Conservation (phyloP, 2,888 invertebrate genomes). For the Trypoxylon attenuatum region DNA sequence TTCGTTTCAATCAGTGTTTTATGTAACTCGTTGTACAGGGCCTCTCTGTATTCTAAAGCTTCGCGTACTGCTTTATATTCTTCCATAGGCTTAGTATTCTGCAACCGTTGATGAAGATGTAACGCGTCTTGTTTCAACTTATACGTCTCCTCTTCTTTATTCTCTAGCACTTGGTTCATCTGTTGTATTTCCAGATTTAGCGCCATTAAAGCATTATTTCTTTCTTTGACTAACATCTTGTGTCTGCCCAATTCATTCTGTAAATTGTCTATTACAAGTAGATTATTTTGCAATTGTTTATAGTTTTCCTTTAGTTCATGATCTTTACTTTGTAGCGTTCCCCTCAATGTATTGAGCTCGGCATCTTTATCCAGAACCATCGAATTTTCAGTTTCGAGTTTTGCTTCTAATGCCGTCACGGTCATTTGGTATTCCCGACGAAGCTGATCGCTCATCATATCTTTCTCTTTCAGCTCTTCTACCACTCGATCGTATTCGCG, state of each 20-base stretch:
- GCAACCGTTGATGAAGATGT: conserved; percentile 55
- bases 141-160: conserved; percentile 52
- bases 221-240: conserved; percentile 76
- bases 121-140: conserved; percentile 33
- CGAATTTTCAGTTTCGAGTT: conserved; percentile 52
- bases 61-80: conserved; percentile 77
- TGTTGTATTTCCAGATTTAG: conserved; percentile 53
- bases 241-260: conserved; percentile 75
- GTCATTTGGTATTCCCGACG: conserved; percentile 75
- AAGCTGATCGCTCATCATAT: conserved; percentile 54
- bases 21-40: conserved; percentile 61
- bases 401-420: conserved; percentile 72
- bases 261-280: conserved; percentile 65
- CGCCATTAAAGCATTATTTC: conserved; percentile 75
- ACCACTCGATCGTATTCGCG: conserved; percentile 73
- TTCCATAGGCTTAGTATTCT: conserved; percentile 78
- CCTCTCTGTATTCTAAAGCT: conserved; percentile 77
- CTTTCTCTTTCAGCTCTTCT: conserved; percentile 54
- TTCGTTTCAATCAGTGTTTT: conserved; percentile 39
- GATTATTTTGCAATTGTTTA: conserved; percentile 54
- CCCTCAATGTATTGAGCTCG: conserved; percentile 65
- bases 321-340: conserved; percentile 76
- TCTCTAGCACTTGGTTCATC: conserved; percentile 38
- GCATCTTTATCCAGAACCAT: conserved; percentile 52
- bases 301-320: conserved; percentile 70